Evolutionary conservation across 1,140 invertebrate genomes (phyloP).

Genomic region (Drosophila bifasciata): DNA sequence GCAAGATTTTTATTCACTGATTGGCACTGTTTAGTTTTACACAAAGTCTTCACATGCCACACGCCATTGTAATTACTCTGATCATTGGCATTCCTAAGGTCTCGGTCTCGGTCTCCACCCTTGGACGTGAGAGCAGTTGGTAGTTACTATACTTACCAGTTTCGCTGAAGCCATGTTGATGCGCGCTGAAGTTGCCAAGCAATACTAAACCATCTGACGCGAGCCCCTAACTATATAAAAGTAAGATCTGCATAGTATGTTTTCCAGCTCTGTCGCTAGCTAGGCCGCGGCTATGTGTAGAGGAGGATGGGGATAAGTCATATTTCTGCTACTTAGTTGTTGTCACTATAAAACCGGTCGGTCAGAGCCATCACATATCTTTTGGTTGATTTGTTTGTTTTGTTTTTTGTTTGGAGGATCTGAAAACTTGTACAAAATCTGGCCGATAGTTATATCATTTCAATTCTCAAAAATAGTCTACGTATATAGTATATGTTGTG

Average conservation of each 20-base stretch:
- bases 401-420: too few species aligned
- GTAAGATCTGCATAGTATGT: conserved; percentile 71
- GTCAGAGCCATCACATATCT: too few species aligned
- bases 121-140: neutral
- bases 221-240: conserved; percentile 53
- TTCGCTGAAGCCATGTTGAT: conserved; percentile 77
- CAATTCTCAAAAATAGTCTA: too few species aligned
- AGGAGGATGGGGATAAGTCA: conserved; percentile 33
- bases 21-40: conserved; percentile 34
- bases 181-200: conserved; percentile 68
- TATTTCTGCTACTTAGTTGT: conserved; percentile 43
- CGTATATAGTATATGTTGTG: too few species aligned
- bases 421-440: too few species aligned
- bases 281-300: neutral
- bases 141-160: conserved; percentile 72
- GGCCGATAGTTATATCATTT: too few species aligned
- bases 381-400: too few species aligned
- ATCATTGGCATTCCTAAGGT: conserved; percentile 2
- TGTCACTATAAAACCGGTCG: conserved; percentile 53
- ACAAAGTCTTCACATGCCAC: conserved; percentile 25
- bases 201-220: conserved; percentile 65
- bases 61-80: conserved; percentile 44
- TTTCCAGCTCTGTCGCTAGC: conserved; percentile 10
- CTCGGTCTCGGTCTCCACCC: conserved; percentile 6
- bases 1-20: conserved; percentile 23